A percentile compares a stretch with the other conserved stretches of the same genome.
phyloP scores from a whole-genome alignment of 2,797 vertebrate species.

The Fratercula arctica region DNA sequence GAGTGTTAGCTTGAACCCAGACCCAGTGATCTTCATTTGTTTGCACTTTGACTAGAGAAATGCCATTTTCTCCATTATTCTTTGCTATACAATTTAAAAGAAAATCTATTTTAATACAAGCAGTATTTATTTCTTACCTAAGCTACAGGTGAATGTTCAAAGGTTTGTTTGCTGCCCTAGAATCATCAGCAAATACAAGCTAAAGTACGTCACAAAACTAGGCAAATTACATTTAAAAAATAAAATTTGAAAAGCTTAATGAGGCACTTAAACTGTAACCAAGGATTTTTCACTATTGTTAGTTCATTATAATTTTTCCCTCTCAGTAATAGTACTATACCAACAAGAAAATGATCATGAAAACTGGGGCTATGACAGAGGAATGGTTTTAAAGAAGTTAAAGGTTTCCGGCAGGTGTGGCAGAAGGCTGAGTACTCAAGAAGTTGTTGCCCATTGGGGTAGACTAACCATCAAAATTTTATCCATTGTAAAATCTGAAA shows the following conservation, averaged over 20 bases:
- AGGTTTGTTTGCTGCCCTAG: neutral
- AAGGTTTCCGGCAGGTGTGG: neutral
- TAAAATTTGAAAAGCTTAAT: neutral
- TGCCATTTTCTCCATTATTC: conserved; percentile 70
- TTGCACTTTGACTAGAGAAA: conserved; percentile 71
- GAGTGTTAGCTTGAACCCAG: conserved; percentile 70
- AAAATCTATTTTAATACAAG: neutral
- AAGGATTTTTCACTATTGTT: neutral
- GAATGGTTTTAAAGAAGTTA: neutral
- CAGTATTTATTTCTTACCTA: neutral
- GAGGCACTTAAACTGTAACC: neutral
- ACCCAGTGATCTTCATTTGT: conserved; percentile 75
- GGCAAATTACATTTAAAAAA: neutral
- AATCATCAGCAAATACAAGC: neutral
- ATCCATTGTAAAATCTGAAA: neutral
- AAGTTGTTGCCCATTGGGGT: neutral
- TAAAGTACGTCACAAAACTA: neutral
- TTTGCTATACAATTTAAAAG: conserved; percentile 64
- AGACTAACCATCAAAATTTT: neutral
- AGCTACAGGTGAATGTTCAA: neutral
- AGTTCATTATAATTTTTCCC: neutral
- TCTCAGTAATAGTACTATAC: neutral
- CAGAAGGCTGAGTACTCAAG: neutral
- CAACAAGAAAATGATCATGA: neutral
- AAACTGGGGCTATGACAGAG: neutral